phyloP scores from a whole-genome alignment of 2,888 invertebrate genomes.

The Fragum fragum region DNA sequence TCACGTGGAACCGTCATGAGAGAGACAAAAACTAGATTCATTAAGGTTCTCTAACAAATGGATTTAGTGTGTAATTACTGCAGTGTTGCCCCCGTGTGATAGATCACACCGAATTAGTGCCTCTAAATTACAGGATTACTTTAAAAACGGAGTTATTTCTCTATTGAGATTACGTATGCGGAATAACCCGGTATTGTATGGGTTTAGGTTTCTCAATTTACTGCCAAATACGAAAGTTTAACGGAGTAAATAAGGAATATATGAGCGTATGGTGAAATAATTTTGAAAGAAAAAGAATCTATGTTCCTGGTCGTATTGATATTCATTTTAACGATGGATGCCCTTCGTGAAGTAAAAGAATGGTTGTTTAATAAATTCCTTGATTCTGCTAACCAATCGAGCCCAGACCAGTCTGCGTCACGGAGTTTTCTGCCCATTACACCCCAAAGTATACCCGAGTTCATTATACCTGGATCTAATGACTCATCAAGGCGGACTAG shows the following conservation, averaged over 20 bases:
- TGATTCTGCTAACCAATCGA: slow-evolving; percentile 36
- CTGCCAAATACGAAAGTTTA: no score
- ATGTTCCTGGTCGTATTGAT: slow-evolving; percentile 4
- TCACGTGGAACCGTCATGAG: not conserved
- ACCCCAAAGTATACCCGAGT: slow-evolving; percentile 81
- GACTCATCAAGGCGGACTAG: slow-evolving; percentile 79
- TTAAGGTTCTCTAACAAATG: slow-evolving; percentile 5
- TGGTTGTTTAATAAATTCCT: slow-evolving; percentile 81
- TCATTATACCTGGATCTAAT: slow-evolving; percentile 81
- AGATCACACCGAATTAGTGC: not conserved
- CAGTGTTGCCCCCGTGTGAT: not conserved
- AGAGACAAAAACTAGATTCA: not conserved
- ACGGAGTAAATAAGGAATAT: no score
- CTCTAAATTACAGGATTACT: not conserved
- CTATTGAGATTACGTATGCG: not conserved
- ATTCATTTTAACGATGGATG: slow-evolving; percentile 70
- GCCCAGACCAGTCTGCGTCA: slow-evolving; percentile 19
- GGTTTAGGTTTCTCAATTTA: no score
- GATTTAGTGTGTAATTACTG: slow-evolving; percentile 10
- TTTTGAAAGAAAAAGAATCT: no score
- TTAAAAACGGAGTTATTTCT: not conserved
- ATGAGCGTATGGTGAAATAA: no score
- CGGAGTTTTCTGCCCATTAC: slow-evolving; percentile 70
- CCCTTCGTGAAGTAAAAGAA: slow-evolving; percentile 78
- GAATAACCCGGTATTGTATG: not conserved